Conservation (phyloP, 2,113 vertebrate genomes). For the Struthio camelus region DNA sequence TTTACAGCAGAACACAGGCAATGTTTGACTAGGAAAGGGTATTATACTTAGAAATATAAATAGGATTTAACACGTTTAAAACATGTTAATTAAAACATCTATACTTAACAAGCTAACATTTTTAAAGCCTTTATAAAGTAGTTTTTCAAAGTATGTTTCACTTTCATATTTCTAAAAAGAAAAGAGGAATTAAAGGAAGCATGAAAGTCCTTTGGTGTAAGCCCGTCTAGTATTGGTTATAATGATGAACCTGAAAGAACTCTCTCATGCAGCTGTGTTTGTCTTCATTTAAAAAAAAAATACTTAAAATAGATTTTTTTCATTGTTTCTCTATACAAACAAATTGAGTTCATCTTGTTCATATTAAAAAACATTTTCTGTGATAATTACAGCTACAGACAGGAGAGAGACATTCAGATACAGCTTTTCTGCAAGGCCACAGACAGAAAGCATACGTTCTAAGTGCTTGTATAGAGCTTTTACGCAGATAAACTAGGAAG, state of each 20-base stretch:
- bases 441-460: fast-evolving
- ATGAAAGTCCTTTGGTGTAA: background rate
- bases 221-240: background rate
- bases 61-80: background rate
- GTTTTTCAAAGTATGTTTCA: background rate
- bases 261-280: background rate
- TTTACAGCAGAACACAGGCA: background rate
- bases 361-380: background rate
- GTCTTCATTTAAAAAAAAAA: background rate
- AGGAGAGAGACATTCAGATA: background rate
- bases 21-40: background rate
- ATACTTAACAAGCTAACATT: background rate
- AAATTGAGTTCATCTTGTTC: background rate
- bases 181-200: background rate
- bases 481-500: background rate
- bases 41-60: background rate
- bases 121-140: background rate
- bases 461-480: background rate
- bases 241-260: background rate
- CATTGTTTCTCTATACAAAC: background rate
- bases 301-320: background rate
- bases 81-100: background rate
- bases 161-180: background rate
- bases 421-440: background rate
- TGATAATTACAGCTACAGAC: background rate